Base-by-base conservation (phyloP, 2,797 vertebrate species). In the Phoebastria nigripes region DNA sequence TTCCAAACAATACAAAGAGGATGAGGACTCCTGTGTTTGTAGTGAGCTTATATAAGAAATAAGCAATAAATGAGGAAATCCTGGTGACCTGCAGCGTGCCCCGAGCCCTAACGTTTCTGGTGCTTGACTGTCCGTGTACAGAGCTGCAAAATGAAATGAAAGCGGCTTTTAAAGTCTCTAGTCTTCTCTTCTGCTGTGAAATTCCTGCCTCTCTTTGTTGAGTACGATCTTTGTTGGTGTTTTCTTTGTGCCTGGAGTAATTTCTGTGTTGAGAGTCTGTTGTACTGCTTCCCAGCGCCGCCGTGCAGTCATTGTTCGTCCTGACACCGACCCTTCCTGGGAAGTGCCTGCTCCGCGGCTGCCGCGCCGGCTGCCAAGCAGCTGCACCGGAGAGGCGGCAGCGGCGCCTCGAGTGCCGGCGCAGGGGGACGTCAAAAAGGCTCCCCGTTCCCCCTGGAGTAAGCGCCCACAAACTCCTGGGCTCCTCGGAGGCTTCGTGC, bases 211-310 rank as follows among this genome's bases (percentile, higher is more conserved):
- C 76, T 89, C 86, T 96, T 94, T 96, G 93, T 96, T 11, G 82
- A 89, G 84, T 54, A 4, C 22, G 89, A 97, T 95, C 96, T 96
- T 96, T 97, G 95, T 88, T 96, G 95, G 93, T 96, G 89, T 97
- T 97, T 96, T 87, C 94, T 97, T 95, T 97, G 93, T 95, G 96
- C 89, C 86, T 89, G 84, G 89, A 96, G 94, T 97, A 96, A 95
- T 96, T 97, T 96, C 79, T 72, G 61, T 1, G 79, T 74, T 42
- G 92, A 95, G 87, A 89, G 93, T 44, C 72, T 94, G 93, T 78
- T 90, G 92, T 93, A 83, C 70, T 2, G 35, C 87, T 92, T 92
- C 74, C 65, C 87, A 42, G 83, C 2, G 8, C 89, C 19, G 55
- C 67, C 2, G 1, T 1, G 19, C 79, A n/a, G 58, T 18, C 81